Conservation (phyloP, 2,888 invertebrate genomes). For the Clistopyga incitator region DNA sequence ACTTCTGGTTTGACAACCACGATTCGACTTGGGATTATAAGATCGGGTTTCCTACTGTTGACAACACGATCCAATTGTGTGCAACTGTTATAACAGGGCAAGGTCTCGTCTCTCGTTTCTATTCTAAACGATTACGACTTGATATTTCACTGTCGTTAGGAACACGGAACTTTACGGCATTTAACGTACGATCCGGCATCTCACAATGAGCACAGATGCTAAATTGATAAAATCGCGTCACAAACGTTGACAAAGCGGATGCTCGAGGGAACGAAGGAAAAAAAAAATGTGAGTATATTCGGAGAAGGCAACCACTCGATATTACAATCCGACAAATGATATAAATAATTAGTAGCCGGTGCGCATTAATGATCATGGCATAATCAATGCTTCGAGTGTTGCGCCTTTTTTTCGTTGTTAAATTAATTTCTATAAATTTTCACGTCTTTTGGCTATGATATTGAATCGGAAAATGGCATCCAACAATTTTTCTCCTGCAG, state of each 20-base stretch:
- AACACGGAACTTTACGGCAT: conserved; percentile 18
- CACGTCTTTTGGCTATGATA: no score
- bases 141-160: background rate
- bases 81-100: conserved; percentile 25
- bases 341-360: no score
- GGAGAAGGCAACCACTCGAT: no score
- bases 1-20: background rate
- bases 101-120: conserved; percentile 31
- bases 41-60: conserved; percentile 16
- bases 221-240: background rate
- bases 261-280: background rate
- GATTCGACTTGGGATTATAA: conserved; percentile 7
- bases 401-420: no score
- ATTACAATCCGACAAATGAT: background rate
- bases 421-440: no score
- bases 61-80: conserved; percentile 20
- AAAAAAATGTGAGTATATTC: background rate
- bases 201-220: background rate
- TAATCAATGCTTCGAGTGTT: no score
- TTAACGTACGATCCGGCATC: conserved; percentile 15
- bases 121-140: conserved; percentile 14
- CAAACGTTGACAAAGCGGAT: background rate
- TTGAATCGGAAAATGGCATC: no score
- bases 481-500: no score
- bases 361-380: no score